phyloP scores from a whole-genome alignment of 2,797 vertebrate species.

The Acropternis orthonyx region DNA sequence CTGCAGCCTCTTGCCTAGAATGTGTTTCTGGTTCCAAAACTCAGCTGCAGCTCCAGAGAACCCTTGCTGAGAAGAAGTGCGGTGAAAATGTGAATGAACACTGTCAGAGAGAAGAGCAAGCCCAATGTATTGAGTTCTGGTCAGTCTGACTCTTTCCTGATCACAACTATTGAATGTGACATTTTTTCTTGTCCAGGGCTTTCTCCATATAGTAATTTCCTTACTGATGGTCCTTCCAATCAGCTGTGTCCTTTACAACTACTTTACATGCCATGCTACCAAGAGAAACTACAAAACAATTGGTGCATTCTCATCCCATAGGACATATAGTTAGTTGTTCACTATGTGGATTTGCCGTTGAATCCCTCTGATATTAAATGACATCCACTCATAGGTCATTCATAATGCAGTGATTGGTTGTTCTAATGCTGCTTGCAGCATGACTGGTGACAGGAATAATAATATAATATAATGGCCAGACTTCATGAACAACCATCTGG shows the following conservation, averaged over 20 bases:
- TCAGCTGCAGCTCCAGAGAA: not conserved
- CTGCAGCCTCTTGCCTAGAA: not conserved
- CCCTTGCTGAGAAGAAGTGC: not conserved
- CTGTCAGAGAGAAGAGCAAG: not conserved
- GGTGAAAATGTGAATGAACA: not conserved
- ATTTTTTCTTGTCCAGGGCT: not conserved
- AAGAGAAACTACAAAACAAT: not conserved
- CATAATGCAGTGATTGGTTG: not conserved
- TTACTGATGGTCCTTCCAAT: not conserved
- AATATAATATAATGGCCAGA: too few species aligned
- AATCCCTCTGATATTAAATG: not conserved
- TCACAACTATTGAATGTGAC: accelerated
- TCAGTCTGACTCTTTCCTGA: not conserved
- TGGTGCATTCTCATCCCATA: not conserved
- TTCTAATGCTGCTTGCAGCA: not conserved
- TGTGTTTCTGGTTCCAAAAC: not conserved
- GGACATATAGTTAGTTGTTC: not conserved
- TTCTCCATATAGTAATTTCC: not conserved
- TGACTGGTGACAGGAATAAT: not conserved
- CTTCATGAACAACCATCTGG: too few species aligned
- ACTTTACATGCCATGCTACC: not conserved
- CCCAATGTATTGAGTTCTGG: not conserved
- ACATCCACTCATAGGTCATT: not conserved
- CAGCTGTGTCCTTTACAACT: not conserved
- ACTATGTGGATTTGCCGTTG: not conserved